Evolutionary conservation across 2,113 vertebrate genomes (phyloP), one percentile per base, ranked within the genome.

Genomic region (Motacilla tschutschensis): DNA sequence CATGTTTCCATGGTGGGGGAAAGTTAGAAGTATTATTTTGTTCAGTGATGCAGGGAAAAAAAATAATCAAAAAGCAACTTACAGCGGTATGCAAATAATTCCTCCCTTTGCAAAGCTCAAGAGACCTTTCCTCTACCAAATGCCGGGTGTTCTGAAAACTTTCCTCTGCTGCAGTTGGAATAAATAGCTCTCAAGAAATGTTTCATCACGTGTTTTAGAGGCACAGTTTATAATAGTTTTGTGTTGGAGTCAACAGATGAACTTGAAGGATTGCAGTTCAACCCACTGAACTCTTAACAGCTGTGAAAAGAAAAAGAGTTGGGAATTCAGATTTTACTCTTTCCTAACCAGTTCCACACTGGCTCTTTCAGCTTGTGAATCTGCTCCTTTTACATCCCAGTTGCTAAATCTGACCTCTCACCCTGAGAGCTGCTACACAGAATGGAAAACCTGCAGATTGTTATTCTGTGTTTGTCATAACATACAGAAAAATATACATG

Each of bases 121-220:
- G 75, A 88, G 91, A 59, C 74, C 58, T 92, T 88, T 92, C 92
- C 76, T 96, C 95, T 12, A 74, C 29, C 91, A 78, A 54, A 72
- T 83, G 94, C 91, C 5, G 90, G 19, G 90, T 38, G 44, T 90
- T 97, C 96, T 98, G 96, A 97, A 95, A 95, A 87, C 64, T 94
- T 94, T 86, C 87, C 20, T 93, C 89, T 62, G 91, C 96, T 88
- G 96, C 95, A 67, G 70, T 79, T 59, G 89, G 95, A 96, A 97
- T 97, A 98, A 97, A 98, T 97, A 98, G 96, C 93, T 91, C 94
- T 93, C 94, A 93, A 95, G 95, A 95, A 94, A 95, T 88, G 94
- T 95, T 94, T 97, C 92, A 95, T 97, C 97, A 98, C 95, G 96
- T 97, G 96, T 85, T 89, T 94, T n/a, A 94, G 94, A 96, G 94